Base-by-base conservation (phyloP, 2,888 invertebrate genomes). In the Iselma pallidipennis region DNA sequence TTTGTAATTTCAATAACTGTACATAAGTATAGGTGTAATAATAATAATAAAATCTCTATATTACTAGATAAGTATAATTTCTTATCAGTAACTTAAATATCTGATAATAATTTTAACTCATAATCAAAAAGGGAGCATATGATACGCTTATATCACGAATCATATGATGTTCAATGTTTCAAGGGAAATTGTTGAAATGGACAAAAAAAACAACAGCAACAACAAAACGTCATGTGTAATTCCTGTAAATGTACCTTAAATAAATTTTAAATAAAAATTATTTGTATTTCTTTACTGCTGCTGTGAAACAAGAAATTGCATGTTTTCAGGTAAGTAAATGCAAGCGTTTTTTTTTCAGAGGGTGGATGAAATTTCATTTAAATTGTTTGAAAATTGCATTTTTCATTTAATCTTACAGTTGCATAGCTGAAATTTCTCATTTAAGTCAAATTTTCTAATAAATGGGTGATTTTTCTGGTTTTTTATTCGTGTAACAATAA, bases 131-230 rank as follows among this genome's bases (percentile, higher is more conserved):
- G 61, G 61, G 61, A 61, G 61, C 57, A 61, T 54, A 57, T 57
- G 61, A 61, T 57, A 61, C 61, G 61, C 61, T 61, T 61, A 61
- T 50, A 61, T 49, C 57, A 57, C 45, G 50, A 61, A 57, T 56
- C 54, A 54, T 61, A 48, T 60, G 55, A 51, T 55, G 33, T 56
- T 55, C 23, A 48, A 37, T 60, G 55, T 61, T 49, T 26, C 16
- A 50, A 28, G 26, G 19, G 23, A n/a, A 10, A 3, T 54, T 12
- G 14, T 29, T 33, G 33, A 33, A 33, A 33, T 33, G 1, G 10
- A 2, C 16, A 37, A 14, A 7, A 9, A 14, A 37, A 16, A 37
- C 9, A 37, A 37, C 12, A 37, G 6, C 37, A 7, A 7, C 6
- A 7, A n/a, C n/a, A n/a, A n/a, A n/a, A 55, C 45, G 49, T 58